Evolutionary conservation across 1,140 invertebrate species (phyloP).

Genomic region (Asbolus verrucosus): DNA sequence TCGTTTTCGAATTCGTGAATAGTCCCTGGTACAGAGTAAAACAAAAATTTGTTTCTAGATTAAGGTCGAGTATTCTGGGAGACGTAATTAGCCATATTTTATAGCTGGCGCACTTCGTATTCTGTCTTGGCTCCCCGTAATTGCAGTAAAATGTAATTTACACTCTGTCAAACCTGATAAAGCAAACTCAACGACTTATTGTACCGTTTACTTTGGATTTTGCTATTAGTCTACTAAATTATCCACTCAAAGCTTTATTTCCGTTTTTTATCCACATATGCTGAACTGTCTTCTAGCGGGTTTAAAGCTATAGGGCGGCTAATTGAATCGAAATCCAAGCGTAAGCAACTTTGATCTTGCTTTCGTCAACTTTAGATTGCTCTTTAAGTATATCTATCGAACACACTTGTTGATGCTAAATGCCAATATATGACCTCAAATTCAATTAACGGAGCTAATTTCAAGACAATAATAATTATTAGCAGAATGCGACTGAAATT

Average conservation of each 20-base stretch:
- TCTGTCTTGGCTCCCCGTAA: slow-evolving; percentile 36
- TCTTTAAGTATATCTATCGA: slow-evolving; percentile 54
- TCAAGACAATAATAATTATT: slow-evolving; percentile 17
- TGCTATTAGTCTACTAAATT: slow-evolving; percentile 32
- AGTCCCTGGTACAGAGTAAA: background rate
- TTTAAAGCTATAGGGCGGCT: too few species aligned
- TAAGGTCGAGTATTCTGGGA: slow-evolving; percentile 6
- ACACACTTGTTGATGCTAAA: slow-evolving; percentile 54
- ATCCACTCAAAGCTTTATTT: background rate
- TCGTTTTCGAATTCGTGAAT: background rate
- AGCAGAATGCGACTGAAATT: slow-evolving; percentile 24
- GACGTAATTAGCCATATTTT: slow-evolving; percentile 44
- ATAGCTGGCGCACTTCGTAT: slow-evolving; percentile 37
- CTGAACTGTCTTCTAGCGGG: background rate
- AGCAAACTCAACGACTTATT: slow-evolving; percentile 44
- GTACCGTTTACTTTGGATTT: slow-evolving; percentile 38
- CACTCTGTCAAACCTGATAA: slow-evolving; percentile 44
- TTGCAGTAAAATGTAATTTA: slow-evolving; percentile 45
- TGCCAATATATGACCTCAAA: too few species aligned
- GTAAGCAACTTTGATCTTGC: slow-evolving; percentile 48
- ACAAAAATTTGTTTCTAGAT: slow-evolving; percentile 11
- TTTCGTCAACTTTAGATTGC: slow-evolving; percentile 56
- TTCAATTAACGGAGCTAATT: background rate
- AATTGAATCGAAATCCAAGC: slow-evolving; percentile 42
- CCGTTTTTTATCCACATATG: too few species aligned